phyloP scores from a whole-genome alignment of 2,113 vertebrate species.

The Oxygymnocypris stewartii region DNA sequence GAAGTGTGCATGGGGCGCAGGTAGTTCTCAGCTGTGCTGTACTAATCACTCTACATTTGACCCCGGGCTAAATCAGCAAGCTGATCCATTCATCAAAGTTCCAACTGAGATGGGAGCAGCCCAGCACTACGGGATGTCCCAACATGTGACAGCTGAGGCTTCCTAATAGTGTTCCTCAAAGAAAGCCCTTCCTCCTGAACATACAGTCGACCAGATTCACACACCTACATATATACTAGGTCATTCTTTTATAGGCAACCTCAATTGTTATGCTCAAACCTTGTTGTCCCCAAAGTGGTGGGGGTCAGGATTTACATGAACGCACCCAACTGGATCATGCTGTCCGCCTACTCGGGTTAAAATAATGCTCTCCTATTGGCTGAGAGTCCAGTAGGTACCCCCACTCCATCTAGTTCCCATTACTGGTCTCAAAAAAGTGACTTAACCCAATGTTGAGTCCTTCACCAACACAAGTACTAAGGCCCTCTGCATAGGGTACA shows the following conservation, averaged over 20 bases:
- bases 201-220: constrained; percentile 22
- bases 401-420: constrained; percentile 37
- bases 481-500: constrained; percentile 26
- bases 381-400: neutral
- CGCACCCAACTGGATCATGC: constrained; percentile 3
- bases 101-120: constrained; percentile 59
- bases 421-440: constrained; percentile 41
- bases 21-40: constrained; percentile 57
- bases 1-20: constrained; percentile 21
- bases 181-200: constrained; percentile 6
- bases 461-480: constrained; percentile 33
- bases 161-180: constrained; percentile 49
- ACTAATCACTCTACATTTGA: constrained; percentile 59
- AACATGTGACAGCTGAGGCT: constrained; percentile 55
- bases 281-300: neutral
- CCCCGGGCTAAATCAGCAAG: constrained; percentile 54
- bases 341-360: constrained; percentile 47
- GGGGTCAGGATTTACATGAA: constrained; percentile 26
- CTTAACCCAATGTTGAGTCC: constrained; percentile 30
- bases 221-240: constrained; percentile 38
- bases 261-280: constrained; percentile 14
- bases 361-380: constrained; percentile 25
- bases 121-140: constrained; percentile 49
- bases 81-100: constrained; percentile 59
- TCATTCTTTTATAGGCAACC: neutral